phyloP scores from a whole-genome alignment of 2,888 invertebrate genomes.

The Fabriciana adippe region DNA sequence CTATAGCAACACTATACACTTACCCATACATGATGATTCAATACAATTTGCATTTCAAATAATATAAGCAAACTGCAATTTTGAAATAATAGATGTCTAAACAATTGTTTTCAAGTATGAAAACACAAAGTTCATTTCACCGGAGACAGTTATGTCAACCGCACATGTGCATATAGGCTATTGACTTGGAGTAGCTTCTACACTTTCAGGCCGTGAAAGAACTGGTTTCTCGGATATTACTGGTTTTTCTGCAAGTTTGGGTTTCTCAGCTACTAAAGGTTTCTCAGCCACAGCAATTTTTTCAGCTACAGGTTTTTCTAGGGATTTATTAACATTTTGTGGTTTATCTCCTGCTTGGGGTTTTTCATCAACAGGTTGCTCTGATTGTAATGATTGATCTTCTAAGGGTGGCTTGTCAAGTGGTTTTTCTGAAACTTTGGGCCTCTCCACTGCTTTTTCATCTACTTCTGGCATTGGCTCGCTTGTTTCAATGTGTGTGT shows the following conservation, averaged over 20 bases:
- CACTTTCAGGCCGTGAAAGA: slow-evolving; percentile 61
- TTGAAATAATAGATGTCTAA: slow-evolving; percentile 45
- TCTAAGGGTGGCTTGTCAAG: slow-evolving; percentile 46
- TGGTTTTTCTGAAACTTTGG: slow-evolving; percentile 50
- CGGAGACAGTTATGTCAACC: slow-evolving; percentile 53
- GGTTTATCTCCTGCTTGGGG: slow-evolving; percentile 58
- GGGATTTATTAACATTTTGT: slow-evolving; percentile 48
- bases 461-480: slow-evolving; percentile 40
- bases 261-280: slow-evolving; percentile 44
- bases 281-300: slow-evolving; percentile 51
- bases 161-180: slow-evolving; percentile 68
- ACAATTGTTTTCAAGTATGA: slow-evolving; percentile 72
- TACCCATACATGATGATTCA: slow-evolving; percentile 25
- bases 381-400: slow-evolving; percentile 46
- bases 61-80: slow-evolving; percentile 33
- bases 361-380: slow-evolving; percentile 46
- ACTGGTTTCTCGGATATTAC: slow-evolving; percentile 62
- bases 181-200: slow-evolving; percentile 67
- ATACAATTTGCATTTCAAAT: slow-evolving; percentile 32
- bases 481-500: slow-evolving; percentile 62
- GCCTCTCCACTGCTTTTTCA: slow-evolving; percentile 50
- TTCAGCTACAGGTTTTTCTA: slow-evolving; percentile 48
- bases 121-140: slow-evolving; percentile 70
- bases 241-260: slow-evolving; percentile 50
- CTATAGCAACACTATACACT: slow-evolving; percentile 31